Evolutionary conservation across 2,888 invertebrate genomes (phyloP).

Genomic region (Phasia obesa): DNA sequence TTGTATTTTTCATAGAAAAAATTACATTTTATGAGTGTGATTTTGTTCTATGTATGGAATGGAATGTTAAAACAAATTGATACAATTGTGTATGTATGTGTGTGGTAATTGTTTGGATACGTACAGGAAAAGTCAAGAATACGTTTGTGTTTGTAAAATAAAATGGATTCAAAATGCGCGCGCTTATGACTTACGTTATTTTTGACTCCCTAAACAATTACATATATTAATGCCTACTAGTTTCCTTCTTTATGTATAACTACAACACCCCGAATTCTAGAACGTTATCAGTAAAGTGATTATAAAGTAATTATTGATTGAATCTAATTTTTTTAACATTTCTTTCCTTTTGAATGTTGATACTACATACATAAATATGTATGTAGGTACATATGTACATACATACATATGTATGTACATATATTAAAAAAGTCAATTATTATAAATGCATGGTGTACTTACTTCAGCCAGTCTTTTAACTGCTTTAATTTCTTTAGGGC

Average conservation of each 20-base stretch:
- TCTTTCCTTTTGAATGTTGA: conserved; percentile 1
- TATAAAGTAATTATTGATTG: conserved; percentile 64
- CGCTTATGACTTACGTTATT: conserved; percentile 59
- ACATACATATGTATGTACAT: not conserved
- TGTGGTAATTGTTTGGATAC: conserved; percentile 9
- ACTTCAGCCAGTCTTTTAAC: conserved; percentile 92
- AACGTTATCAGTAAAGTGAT: conserved; percentile 63
- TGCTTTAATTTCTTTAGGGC: conserved; percentile 90
- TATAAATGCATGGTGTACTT: conserved; percentile 82
- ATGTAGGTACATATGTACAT: not conserved
- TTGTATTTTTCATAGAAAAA: too few relatives aligned
- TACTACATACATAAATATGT: not conserved
- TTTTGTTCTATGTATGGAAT: too few relatives aligned
- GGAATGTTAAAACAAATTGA: not conserved
- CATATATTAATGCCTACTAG: conserved; percentile 47
- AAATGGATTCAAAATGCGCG: conserved; percentile 62
- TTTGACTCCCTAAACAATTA: conserved; percentile 52
- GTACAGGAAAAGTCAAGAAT: conserved; percentile 41
- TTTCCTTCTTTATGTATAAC: conserved; percentile 29
- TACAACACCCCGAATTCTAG: conserved; percentile 61
- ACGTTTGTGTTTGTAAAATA: conserved; percentile 28
- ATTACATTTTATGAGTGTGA: too few relatives aligned
- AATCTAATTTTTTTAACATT: conserved; percentile 19
- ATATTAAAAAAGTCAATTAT: not conserved
- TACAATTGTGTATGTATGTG: not conserved